phyloP scores from a whole-genome alignment of 2,797 vertebrate species.

The Eospalax fontanierii region DNA sequence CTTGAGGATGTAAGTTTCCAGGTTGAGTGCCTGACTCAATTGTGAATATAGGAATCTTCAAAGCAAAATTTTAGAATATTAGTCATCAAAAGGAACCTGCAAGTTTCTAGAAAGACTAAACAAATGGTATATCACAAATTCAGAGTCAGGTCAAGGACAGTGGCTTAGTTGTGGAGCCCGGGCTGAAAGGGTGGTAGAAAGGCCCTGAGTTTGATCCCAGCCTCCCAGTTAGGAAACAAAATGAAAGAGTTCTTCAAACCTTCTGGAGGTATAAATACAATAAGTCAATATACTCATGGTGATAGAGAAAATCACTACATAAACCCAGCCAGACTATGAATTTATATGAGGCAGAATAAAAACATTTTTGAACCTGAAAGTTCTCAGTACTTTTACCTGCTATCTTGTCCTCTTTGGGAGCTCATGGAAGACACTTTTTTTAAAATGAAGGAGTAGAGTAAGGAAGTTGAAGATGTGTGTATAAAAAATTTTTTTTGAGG shows the following conservation, averaged over 20 bases:
- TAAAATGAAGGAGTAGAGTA: neutral
- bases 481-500: neutral
- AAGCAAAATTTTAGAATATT: constrained; percentile 58
- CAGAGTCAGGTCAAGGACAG: neutral
- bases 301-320: constrained; percentile 21
- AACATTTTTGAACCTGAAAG: neutral
- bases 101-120: neutral
- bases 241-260: constrained; percentile 51
- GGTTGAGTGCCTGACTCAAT: constrained; percentile 8
- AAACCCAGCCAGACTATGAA: constrained; percentile 7
- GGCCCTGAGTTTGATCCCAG: neutral
- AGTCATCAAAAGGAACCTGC: neutral
- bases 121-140: neutral
- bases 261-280: neutral
- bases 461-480: neutral
- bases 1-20: constrained; percentile 29
- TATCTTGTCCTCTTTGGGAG: constrained; percentile 1
- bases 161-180: neutral
- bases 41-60: neutral
- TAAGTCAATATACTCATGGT: neutral
- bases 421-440: neutral
- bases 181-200: neutral
- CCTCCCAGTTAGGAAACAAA: neutral
- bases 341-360: constrained; percentile 18
- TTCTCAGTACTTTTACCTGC: neutral